phyloP scores from a whole-genome alignment of 2,888 invertebrate genomes.

The Achlya flavicornis region DNA sequence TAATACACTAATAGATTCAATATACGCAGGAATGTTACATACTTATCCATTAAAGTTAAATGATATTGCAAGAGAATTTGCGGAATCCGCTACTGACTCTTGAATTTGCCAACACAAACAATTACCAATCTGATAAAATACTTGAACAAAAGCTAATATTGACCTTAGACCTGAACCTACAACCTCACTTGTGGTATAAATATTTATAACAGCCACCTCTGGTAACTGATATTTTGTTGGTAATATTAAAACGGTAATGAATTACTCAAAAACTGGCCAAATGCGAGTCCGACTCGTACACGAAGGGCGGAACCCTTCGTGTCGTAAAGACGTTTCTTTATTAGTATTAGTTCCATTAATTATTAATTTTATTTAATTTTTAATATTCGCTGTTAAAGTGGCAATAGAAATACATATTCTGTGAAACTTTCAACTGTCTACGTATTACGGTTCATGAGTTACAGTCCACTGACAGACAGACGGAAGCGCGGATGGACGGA shows the following conservation, averaged over 20 bases:
- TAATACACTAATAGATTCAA: neutral
- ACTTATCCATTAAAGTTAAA: neutral
- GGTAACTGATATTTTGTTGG: slow-evolving; percentile 1
- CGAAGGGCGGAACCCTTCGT: too few species aligned
- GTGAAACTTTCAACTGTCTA: too few species aligned
- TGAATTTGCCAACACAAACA: slow-evolving; percentile 7
- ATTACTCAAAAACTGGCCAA: neutral
- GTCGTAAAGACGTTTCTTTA: too few species aligned
- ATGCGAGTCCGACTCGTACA: too few species aligned
- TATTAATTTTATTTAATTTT: too few species aligned
- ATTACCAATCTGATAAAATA: slow-evolving; percentile 8
- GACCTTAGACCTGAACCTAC: neutral
- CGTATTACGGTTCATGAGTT: too few species aligned
- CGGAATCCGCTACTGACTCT: neutral
- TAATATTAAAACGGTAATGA: neutral
- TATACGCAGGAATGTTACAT: neutral
- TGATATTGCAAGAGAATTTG: neutral
- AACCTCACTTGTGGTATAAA: neutral
- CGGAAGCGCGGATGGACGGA: too few species aligned
- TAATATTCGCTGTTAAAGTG: too few species aligned
- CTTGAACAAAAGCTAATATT: slow-evolving; percentile 5
- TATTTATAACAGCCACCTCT: neutral
- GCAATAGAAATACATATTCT: too few species aligned
- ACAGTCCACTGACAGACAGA: too few species aligned
- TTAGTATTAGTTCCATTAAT: too few species aligned